phyloP scores from a whole-genome alignment of 1,140 invertebrate genomes.

The Pseudomyrmex concolor region DNA sequence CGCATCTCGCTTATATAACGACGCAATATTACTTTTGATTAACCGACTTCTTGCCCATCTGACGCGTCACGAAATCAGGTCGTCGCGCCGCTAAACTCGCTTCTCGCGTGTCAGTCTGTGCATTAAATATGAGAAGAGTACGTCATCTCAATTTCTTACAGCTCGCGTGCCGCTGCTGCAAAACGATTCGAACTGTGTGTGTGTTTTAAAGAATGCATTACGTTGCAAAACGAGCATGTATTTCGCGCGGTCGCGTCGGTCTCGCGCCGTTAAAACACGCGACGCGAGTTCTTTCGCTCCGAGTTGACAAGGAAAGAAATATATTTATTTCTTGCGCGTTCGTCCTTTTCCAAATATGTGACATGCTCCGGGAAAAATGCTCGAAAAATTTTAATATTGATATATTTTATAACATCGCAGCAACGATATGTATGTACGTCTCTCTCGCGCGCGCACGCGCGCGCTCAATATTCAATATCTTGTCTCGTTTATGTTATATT shows the following conservation, averaged over 20 bases:
- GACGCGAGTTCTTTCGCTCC: not conserved
- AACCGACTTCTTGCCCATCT: slow-evolving; percentile 40
- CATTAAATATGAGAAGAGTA: slow-evolving; percentile 49
- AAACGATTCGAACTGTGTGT: slow-evolving; percentile 27
- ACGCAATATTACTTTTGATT: slow-evolving; percentile 54
- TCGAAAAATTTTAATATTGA: not conserved
- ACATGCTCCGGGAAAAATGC: no score
- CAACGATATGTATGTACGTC: no score
- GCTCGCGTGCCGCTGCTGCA: slow-evolving; percentile 36
- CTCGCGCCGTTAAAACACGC: slow-evolving; percentile 17
- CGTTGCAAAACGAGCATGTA: slow-evolving; percentile 5
- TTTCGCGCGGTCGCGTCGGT: slow-evolving; percentile 6
- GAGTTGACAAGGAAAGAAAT: not conserved
- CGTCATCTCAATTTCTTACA: slow-evolving; percentile 47
- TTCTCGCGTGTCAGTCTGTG: not conserved
- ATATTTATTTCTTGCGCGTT: not conserved
- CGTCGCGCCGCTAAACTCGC: slow-evolving; percentile 11
- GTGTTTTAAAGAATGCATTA: slow-evolving; percentile 34
- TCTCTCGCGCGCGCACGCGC: not conserved
- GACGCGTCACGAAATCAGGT: slow-evolving; percentile 43
- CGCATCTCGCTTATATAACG: not conserved
- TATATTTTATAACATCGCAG: not conserved
- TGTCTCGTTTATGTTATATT: not conserved
- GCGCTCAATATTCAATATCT: not conserved
- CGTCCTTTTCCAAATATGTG: not conserved